Percentiles rank a stretch among this genome's conserved stretches.
These are phyloP conservation scores for Trichomalopsis sarcophagae DNA, from an alignment of 1,140 invertebrate species.

Conservation along the genomic window DNA sequence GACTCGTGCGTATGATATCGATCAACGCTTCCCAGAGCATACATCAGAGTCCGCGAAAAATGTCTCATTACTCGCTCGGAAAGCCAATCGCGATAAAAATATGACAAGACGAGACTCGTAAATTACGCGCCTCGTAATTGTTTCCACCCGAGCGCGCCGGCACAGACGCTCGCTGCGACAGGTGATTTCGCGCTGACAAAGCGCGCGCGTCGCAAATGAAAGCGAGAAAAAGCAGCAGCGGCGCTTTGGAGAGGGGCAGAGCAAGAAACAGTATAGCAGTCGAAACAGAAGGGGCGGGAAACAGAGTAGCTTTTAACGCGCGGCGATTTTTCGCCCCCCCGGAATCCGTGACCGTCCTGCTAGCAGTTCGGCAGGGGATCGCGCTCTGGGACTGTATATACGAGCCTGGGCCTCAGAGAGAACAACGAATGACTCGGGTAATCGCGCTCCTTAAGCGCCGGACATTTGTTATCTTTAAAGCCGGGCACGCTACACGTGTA, in stretches of 20 bases:
- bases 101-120: background rate
- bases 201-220: background rate
- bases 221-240: background rate
- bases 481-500: constrained; percentile 42
- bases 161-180: background rate
- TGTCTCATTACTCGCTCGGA: no score
- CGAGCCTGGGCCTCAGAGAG: constrained; percentile 11
- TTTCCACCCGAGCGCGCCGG: background rate
- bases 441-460: constrained; percentile 60
- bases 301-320: constrained; percentile 43
- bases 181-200: background rate
- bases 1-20: background rate
- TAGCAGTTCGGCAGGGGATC: background rate
- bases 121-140: constrained; percentile 5
- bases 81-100: background rate
- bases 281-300: constrained; percentile 2
- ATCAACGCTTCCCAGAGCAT: background rate
- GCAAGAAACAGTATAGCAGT: background rate
- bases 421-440: constrained; percentile 61
- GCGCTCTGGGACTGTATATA: background rate
- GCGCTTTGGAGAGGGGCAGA: no score
- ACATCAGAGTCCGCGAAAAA: no score
- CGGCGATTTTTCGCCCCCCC: constrained; percentile 32
- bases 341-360: background rate
- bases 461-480: constrained; percentile 68